A percentile compares a stretch with the other conserved stretches of the same genome.
Evolutionary conservation across 2,797 vertebrate species (phyloP).

Genomic region (Thripadectes ignobilis): DNA sequence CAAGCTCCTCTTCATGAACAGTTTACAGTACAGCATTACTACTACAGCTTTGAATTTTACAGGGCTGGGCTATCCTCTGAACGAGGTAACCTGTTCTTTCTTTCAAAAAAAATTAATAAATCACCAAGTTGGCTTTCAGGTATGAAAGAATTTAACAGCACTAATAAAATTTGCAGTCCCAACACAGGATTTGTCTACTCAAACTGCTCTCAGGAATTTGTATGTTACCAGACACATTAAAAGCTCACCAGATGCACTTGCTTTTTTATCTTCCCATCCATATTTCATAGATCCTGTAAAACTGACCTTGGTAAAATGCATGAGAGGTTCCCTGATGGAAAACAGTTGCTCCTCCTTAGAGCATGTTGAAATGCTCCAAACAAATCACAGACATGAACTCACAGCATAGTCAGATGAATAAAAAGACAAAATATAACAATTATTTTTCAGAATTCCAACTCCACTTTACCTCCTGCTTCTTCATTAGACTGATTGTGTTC

Average conservation of each 20-base stretch:
- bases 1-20: not conserved
- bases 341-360: not conserved
- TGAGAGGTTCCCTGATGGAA: not conserved
- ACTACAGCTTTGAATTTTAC: not conserved
- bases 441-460: not conserved
- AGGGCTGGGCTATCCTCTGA: not conserved
- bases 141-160: not conserved
- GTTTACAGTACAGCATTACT: not conserved
- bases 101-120: not conserved
- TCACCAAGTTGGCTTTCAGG: not conserved
- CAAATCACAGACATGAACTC: not conserved
- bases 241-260: not conserved
- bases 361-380: not conserved
- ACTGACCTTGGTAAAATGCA: not conserved
- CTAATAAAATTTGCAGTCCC: not conserved
- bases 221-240: not conserved
- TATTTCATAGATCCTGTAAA: not conserved
- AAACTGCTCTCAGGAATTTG: not conserved
- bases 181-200: not conserved
- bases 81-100: not conserved
- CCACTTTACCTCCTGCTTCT: conserved; percentile 72
- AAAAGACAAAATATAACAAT: not conserved
- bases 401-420: not conserved
- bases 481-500: conserved; percentile 58
- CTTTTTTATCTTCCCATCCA: not conserved